phyloP scores from a whole-genome alignment of 2,888 invertebrate genomes.

The Sphaeridia pumilis region DNA sequence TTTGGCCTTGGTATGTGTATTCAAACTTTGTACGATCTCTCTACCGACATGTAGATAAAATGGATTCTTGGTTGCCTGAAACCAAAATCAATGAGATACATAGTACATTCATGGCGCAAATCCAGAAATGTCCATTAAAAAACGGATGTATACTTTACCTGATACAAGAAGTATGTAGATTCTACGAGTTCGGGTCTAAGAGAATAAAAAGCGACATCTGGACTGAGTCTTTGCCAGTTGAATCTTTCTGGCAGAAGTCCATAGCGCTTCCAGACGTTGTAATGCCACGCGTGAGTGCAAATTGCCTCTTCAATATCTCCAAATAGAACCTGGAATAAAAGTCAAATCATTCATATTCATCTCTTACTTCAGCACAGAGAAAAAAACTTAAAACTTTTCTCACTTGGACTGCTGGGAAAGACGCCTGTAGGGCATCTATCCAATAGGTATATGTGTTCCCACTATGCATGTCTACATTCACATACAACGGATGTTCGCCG shows the following conservation, averaged over 20 bases:
- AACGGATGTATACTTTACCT: constrained; percentile 18
- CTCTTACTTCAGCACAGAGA: background rate
- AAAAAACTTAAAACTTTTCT: background rate
- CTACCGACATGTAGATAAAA: constrained; percentile 53
- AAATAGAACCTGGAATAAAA: constrained; percentile 42
- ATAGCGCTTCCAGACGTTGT: constrained; percentile 50
- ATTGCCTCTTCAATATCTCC: constrained; percentile 55
- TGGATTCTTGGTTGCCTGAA: constrained; percentile 50
- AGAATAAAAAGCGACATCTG: constrained; percentile 52
- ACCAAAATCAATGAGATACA: constrained; percentile 1
- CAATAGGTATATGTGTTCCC: constrained; percentile 49
- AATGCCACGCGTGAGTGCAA: constrained; percentile 51
- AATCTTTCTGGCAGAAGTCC: constrained; percentile 47
- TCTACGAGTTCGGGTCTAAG: constrained; percentile 52
- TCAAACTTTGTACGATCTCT: constrained; percentile 47
- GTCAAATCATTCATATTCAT: background rate
- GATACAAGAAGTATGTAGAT: constrained; percentile 50
- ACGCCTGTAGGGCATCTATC: constrained; percentile 51
- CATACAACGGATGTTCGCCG: constrained; percentile 51
- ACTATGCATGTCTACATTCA: constrained; percentile 52
- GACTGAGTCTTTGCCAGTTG: constrained; percentile 43
- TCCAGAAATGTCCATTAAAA: no score
- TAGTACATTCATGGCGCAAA: background rate
- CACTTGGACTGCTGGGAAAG: constrained; percentile 42
- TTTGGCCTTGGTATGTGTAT: constrained; percentile 44